Base-by-base conservation (phyloP, 2,888 invertebrate genomes). In the Cylindroiulus punctatus region DNA sequence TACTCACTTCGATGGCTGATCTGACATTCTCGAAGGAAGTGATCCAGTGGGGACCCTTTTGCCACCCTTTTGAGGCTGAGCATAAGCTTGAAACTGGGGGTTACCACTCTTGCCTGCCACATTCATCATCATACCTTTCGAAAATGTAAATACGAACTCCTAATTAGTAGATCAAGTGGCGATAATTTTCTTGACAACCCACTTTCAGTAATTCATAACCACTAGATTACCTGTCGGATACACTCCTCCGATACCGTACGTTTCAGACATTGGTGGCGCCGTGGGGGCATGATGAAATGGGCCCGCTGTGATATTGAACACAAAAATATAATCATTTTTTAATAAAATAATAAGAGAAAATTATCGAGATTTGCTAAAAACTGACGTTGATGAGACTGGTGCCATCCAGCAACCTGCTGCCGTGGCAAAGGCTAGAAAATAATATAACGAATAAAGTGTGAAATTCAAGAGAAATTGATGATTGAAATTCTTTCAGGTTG, bases 261-360 rank as follows among this genome's bases (percentile, higher is more conserved):
- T 65, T 84, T 86, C 86, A 1, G 86, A 86, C 86, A 86, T 86
- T 30, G 86, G 86, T 8, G 86, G 86, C 17, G 86, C 86, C 32
- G 86, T 86, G 8, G 86, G 86, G 17, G 42, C 40, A 14, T 81
- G 44, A 42, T 81, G 44, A 76, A 86, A 42, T 7, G 52, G 84
- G 14, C 32, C 26, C 0, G 42, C 83, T 83, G 14, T n/a, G 4
- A 52, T n/a, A n/a, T 3, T 52, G 52, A 8, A 76, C 26, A 40
- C 12, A 82, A 36, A 36, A 82, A n/a, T 36, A n/a, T 0, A 82
- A 36, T 4, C 2, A 36, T 36, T 36, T 36, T 36, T 36, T 7
- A 44, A 44, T 44, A 44, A 44, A 12, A 12, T 8, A 40, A 40
- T 40, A 44, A 44, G 26, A 2, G n/a, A n/a, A n/a, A n/a, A n/a